Evolutionary conservation across 2,113 vertebrate species (phyloP), one percentile per base, ranked within the genome.

Genomic region (Tapirus terrestris): DNA sequence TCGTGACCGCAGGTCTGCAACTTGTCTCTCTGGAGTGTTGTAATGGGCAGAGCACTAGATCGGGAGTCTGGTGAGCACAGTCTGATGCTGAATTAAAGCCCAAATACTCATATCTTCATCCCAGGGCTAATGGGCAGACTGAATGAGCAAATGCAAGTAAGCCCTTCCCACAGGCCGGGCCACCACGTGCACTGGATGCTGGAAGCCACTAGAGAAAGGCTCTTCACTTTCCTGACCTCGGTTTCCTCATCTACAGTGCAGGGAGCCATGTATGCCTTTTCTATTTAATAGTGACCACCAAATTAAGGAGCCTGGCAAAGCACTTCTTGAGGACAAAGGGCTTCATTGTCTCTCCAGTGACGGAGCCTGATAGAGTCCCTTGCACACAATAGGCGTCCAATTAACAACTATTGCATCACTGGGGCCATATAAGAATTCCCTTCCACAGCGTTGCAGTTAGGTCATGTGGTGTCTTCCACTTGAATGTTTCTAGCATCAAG

Each of bases 381-480:
- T 39, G 63, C 29, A 81, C 36, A 80, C 31, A 51, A 48, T 0
- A 56, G 63, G 36, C 0, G 0, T 56, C 68, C 39, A 31, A 11
- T 33, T 13, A 84, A 75, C 25, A 70, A n/a, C 43, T 17, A 80
- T 0, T 56, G 11, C 17, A 61, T n/a, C 39, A 33, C 6, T 73
- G 1, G 8, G 2, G 6, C 10, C n/a, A 23, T 11, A 7, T 25
- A 33, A 83, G 72, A 79, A 81, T 53, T 75, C n/a, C n/a, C 29
- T 58, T 20, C 20, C 51, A 53, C 2, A 20, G 36, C 27, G 5
- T 16, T 48, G 23, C n/a, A 10, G 20, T 9, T 13, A 76, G n/a
- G 9, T 14, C 75, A 6, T 10, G 2, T 7, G 21, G 27, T 2
- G 0, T 43, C 31, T 51, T 65, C 53, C 29, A 6, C 13, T 6